Evolutionary conservation across 2,888 invertebrate genomes (phyloP).

Genomic region (Sympetrum striolatum): DNA sequence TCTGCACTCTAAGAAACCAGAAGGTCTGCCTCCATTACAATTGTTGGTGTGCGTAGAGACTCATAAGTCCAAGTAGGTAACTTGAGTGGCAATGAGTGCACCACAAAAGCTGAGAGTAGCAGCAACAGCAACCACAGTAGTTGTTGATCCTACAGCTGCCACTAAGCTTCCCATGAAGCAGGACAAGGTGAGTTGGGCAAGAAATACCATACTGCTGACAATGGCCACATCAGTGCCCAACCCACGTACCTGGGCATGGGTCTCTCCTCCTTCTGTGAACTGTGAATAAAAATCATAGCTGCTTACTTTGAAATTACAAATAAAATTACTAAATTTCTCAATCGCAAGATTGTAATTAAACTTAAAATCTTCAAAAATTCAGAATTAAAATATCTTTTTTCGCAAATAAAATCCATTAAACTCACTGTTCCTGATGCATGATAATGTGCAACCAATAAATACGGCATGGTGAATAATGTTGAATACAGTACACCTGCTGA

Average conservation of each 20-base stretch:
- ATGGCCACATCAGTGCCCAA: conserved; percentile 95
- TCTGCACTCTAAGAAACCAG: background rate
- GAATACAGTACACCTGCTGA: conserved; percentile 97
- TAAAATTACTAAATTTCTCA: background rate
- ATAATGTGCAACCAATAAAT: conserved; percentile 90
- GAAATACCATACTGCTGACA: conserved; percentile 93
- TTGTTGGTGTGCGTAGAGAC: conserved; percentile 11
- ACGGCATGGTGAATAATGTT: conserved; percentile 96
- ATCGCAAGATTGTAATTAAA: background rate
- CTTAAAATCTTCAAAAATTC: no score
- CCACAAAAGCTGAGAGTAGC: conserved; percentile 85
- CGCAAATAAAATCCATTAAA: conserved; percentile 36
- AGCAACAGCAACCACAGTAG: conserved; percentile 86
- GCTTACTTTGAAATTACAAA: background rate
- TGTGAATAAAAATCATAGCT: background rate
- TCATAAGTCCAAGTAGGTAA: conserved; percentile 88
- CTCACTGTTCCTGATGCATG: conserved; percentile 89
- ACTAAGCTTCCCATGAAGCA: conserved; percentile 87
- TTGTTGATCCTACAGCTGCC: conserved; percentile 79
- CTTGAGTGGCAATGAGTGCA: conserved; percentile 82
- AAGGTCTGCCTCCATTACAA: background rate
- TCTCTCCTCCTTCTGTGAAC: conserved; percentile 47
- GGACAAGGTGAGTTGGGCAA: conserved; percentile 92
- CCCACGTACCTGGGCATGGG: conserved; percentile 72
- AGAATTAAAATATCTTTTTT: no score